Evolutionary conservation across 2,888 invertebrate species (phyloP).

Genomic region (Ennomos quercinarius): DNA sequence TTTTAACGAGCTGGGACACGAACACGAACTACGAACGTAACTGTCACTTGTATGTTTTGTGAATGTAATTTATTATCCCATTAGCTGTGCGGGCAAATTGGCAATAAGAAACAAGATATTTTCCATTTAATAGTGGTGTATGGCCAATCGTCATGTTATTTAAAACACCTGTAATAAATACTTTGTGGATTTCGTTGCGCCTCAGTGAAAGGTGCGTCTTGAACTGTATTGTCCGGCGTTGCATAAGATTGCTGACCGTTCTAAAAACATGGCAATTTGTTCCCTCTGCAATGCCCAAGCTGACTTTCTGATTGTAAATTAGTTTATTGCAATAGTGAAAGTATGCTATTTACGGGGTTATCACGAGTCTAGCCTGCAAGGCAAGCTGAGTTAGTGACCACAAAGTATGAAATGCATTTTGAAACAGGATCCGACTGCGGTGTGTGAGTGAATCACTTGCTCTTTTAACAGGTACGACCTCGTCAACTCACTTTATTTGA

Average conservation of each 20-base stretch:
- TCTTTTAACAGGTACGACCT: constrained; percentile 55
- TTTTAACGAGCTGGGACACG: constrained; percentile 20
- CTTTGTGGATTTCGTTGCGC: constrained; percentile 34
- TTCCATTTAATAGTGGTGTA: constrained; percentile 7
- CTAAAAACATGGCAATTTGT: constrained; percentile 53
- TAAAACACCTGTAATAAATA: background rate
- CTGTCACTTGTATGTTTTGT: constrained; percentile 31
- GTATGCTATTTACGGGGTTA: constrained; percentile 38
- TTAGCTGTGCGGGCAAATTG: constrained; percentile 24
- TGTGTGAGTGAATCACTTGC: constrained; percentile 54
- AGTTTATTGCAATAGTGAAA: constrained; percentile 68
- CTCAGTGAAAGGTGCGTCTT: constrained; percentile 62
- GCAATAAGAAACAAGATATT: constrained; percentile 24
- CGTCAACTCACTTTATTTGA: constrained; percentile 69
- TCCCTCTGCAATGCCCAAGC: constrained; percentile 52
- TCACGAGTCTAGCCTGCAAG: constrained; percentile 22
- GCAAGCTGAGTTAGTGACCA: constrained; percentile 5
- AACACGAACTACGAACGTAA: constrained; percentile 25
- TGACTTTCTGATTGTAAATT: constrained; percentile 63
- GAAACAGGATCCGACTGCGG: constrained; percentile 56
- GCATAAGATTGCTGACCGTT: constrained; percentile 60
- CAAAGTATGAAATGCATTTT: constrained; percentile 32
- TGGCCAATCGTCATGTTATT: constrained; percentile 19
- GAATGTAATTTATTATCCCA: constrained; percentile 31
- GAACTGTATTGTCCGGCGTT: constrained; percentile 62